phyloP scores from a whole-genome alignment of 2,888 invertebrate genomes.

The Leucozona laternaria region DNA sequence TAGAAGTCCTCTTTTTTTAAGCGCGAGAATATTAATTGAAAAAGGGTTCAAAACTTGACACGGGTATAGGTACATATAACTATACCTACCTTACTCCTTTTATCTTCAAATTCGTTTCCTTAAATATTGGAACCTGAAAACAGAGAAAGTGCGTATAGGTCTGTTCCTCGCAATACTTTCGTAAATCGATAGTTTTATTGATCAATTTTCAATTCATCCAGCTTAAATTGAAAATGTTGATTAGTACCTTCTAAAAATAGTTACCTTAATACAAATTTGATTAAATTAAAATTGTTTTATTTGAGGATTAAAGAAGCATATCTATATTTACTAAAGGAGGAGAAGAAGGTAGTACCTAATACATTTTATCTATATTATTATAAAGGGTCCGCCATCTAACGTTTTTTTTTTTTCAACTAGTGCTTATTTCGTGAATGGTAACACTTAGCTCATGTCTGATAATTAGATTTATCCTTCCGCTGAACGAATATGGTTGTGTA shows the following conservation, averaged over 20 bases:
- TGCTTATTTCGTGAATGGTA: too few relatives aligned
- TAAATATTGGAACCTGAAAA: background rate
- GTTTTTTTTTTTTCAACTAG: too few relatives aligned
- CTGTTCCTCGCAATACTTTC: background rate
- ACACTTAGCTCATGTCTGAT: too few relatives aligned
- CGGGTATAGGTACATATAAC: background rate
- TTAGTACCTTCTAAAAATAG: background rate
- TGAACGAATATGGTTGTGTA: too few relatives aligned
- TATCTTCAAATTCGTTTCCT: slow-evolving; percentile 43
- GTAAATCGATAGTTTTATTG: slow-evolving; percentile 17
- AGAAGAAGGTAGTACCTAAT: too few relatives aligned
- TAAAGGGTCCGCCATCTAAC: too few relatives aligned
- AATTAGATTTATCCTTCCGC: too few relatives aligned
- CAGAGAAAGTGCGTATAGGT: background rate
- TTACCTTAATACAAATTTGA: background rate
- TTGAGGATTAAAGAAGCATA: background rate
- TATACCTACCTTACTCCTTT: too few relatives aligned
- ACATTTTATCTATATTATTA: too few relatives aligned
- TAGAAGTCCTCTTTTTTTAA: background rate
- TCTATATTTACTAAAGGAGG: too few relatives aligned
- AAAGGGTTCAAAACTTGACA: slow-evolving; percentile 56
- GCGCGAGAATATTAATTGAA: slow-evolving; percentile 37
- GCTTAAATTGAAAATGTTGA: slow-evolving; percentile 8
- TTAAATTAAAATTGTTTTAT: background rate
- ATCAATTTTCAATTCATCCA: background rate